Base-by-base conservation (phyloP, 1,140 invertebrate genomes). In the Parapsyche elsis region DNA sequence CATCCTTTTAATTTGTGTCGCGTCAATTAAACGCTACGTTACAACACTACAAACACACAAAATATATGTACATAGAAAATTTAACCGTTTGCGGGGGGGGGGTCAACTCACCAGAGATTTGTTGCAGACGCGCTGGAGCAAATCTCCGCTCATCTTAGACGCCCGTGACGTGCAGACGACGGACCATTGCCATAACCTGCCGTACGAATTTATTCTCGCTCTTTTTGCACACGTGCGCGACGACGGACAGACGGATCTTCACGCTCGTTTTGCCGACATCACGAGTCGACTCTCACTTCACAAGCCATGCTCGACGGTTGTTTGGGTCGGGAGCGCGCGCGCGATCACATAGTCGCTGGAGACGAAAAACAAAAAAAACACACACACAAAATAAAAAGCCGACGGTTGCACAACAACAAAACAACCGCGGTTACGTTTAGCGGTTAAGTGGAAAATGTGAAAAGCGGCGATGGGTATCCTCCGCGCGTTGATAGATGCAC, bases 131-230 rank as follows among this genome's bases (percentile, higher is more conserved):
- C 45, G 71, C 45, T 46, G 24, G 30, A 46, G 30, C 30, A 73
- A 46, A 73, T 73, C 71, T 73, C 71, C 30, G 10, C 26, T 73
- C 71, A 73, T 73, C 71, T 73, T 73, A 30, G 45, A 30, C 23
- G 16, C 23, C 67, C 21, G 5, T 26, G n/a, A 23, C 38, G 38
- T 24, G 12, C 67, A 12, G 14, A 26, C 23, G 26, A 4, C 61
- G 24, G 2, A 12, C 21, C 21, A 4, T 10, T 21, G 19, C 10
- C 19, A 67, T 12, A 57, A n/a, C 53, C 53, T 57, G 53, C 9
- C 26, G n/a, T 2, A 71, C 14, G 24, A 5, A 10, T 71, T 71
- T 38, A 1, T 7, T 12, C 9, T n/a, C n/a, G n/a, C 5, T n/a
- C 14, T 5, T 16, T 5, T 30, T 12, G 67, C 23, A 30, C 14